A percentile compares a stretch with the other conserved stretches of the same genome.
phyloP scores from a whole-genome alignment of 2,888 invertebrate genomes.

The Apodemia zela region DNA sequence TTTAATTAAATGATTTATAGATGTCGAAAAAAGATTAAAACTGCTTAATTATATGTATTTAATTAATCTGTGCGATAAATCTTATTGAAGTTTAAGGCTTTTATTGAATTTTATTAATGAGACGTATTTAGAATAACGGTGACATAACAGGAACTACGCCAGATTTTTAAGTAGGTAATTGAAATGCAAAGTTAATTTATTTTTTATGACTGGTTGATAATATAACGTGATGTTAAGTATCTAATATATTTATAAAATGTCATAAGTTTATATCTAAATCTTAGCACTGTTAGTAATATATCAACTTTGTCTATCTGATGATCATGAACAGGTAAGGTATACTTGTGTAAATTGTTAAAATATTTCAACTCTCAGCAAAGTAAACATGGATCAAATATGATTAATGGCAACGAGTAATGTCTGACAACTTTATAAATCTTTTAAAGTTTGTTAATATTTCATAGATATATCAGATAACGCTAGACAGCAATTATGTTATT shows the following conservation, averaged over 20 bases:
- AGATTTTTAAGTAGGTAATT: conserved; percentile 5
- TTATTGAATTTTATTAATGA: conserved; percentile 1
- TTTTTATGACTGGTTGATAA: not conserved
- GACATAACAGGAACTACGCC: not conserved
- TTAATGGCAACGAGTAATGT: not conserved
- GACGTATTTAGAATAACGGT: not conserved
- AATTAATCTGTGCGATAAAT: conserved; percentile 19
- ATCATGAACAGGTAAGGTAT: not conserved
- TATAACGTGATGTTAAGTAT: not conserved
- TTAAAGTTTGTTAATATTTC: not conserved
- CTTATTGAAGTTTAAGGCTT: conserved; percentile 21
- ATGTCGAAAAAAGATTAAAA: not conserved
- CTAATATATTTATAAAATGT: not conserved
- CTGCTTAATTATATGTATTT: conserved; percentile 1
- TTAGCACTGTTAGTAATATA: not conserved
- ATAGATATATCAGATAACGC: not conserved
- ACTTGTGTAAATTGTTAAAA: conserved; percentile 6
- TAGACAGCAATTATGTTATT: too few relatives aligned
- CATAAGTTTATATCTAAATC: not conserved
- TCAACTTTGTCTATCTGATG: not conserved
- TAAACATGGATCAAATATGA: conserved; percentile 8
- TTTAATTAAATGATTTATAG: not conserved
- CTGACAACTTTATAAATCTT: not conserved
- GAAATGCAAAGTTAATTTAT: not conserved
- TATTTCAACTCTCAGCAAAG: conserved; percentile 4